Percentiles rank a stretch among this genome's conserved stretches.
Evolutionary conservation across 53 echinoderm and acorn worm species (phyloP).

Genomic region (Luidia sarsii): DNA sequence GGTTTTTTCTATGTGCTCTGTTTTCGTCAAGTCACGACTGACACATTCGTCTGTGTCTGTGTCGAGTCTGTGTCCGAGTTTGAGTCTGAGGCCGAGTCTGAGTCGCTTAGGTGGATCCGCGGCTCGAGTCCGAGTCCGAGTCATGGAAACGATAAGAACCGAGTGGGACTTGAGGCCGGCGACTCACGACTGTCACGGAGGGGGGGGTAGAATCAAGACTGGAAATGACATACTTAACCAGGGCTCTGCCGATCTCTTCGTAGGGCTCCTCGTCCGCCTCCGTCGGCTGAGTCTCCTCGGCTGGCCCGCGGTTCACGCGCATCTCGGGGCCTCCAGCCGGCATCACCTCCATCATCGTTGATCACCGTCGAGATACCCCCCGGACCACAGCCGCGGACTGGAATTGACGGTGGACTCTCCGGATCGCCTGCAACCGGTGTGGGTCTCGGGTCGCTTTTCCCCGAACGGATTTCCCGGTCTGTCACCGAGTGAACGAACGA

Average conservation of each 20-base stretch:
- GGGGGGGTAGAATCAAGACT: too few relatives aligned
- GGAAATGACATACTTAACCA: slow-evolving; percentile 9
- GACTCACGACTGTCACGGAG: too few relatives aligned
- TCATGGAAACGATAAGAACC: too few relatives aligned
- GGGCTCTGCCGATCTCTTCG: slow-evolving; percentile 28
- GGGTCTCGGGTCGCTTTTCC: not conserved
- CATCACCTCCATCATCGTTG: slow-evolving; percentile 32
- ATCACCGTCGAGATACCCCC: not conserved
- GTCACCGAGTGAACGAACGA: not conserved
- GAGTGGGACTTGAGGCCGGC: too few relatives aligned
- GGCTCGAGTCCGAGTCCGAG: too few relatives aligned
- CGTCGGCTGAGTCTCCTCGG: not conserved
- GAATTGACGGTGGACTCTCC: not conserved
- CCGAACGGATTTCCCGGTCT: not conserved
- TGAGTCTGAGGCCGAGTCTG: too few relatives aligned
- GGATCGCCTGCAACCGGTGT: not conserved
- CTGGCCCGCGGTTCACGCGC: not conserved
- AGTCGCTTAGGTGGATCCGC: too few relatives aligned
- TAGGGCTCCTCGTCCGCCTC: slow-evolving; percentile 31
- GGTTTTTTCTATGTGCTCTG: too few relatives aligned
- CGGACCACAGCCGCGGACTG: not conserved
- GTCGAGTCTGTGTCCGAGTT: too few relatives aligned
- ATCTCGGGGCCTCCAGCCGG: slow-evolving; percentile 15
- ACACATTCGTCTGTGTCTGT: too few relatives aligned
- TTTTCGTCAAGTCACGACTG: too few relatives aligned